Conservation (phyloP, 2,797 vertebrate species). For the Enteromius paludinosus region DNA sequence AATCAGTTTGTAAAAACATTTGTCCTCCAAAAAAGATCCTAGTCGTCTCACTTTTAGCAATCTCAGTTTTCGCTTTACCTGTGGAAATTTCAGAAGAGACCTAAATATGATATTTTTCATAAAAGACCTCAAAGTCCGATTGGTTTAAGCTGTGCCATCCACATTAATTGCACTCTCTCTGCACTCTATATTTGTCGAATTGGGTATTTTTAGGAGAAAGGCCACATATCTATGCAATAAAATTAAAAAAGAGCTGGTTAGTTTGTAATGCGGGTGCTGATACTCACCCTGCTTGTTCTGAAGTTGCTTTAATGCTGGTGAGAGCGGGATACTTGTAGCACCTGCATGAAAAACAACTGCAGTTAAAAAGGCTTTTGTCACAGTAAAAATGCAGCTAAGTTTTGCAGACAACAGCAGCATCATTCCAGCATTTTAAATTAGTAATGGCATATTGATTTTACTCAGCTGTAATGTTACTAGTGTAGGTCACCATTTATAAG, state of each 20-base stretch:
- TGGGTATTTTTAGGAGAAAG: neutral
- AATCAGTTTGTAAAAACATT: neutral
- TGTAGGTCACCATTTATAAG: constrained; percentile 33
- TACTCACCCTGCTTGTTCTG: constrained; percentile 88
- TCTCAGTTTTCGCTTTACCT: neutral
- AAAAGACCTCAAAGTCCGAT: neutral
- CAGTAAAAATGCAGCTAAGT: constrained; percentile 80
- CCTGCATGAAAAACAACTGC: constrained; percentile 86
- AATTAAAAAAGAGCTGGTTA: neutral
- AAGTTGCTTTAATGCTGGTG: constrained; percentile 85
- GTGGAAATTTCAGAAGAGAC: neutral
- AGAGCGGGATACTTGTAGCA: constrained; percentile 83
- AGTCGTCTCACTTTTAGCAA: neutral
- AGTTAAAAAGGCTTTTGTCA: constrained; percentile 80
- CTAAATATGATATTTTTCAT: neutral
- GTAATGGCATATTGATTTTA: constrained; percentile 31
- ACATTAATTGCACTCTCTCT: neutral
- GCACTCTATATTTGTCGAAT: neutral
- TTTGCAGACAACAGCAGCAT: constrained; percentile 75
- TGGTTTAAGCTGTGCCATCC: neutral
- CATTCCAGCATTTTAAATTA: constrained; percentile 8
- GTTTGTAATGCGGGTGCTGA: constrained; percentile 60
- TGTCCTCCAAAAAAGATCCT: neutral
- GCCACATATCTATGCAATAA: neutral
- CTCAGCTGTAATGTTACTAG: constrained; percentile 19